Evolutionary conservation across 2,888 invertebrate genomes (phyloP), one percentile per base, ranked within the genome.

Genomic region (Heliconius ethilla): DNA sequence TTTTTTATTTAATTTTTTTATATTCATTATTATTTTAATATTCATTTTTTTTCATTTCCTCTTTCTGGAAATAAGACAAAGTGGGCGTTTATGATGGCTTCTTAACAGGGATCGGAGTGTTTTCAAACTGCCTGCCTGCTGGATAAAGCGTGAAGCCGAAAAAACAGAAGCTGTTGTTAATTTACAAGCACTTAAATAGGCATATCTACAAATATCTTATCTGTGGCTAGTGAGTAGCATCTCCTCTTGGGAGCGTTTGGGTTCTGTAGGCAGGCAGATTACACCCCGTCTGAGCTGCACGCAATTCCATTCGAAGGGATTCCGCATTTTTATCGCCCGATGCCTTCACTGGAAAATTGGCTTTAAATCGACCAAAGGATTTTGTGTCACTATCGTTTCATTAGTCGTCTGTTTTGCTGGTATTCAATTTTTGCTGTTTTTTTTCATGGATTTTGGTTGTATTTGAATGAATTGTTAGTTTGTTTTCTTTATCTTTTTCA

Each of bases 211-310:
- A 13, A 11, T n/a, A 7, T 18, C 7, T 87, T 87, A 70, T 91
- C 92, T 92, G 78, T 90, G 92, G 9, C 81, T 65, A 78, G 85
- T 84, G 86, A 90, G 88, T 89, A 89, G 90, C 89, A 86, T 85
- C 87, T 88, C 86, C 91, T 89, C 92, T 87, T 88, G 89, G 92
- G 92, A 91, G 87, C 91, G 90, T 90, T 91, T 89, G 92, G 92
- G 92, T 88, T 88, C 90, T 89, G 91, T 89, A 91, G 91, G 92
- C 89, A 89, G 89, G 89, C 92, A 92, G 92, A 93, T 93, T 93
- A 92, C 93, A 91, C 92, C 89, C 92, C 87, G 92, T 93, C 94
- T 93, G 92, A 93, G 93, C 92, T 88, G 90, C 91, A 88, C 93
- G 93, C 92, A 93, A 93, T 93, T 91, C 92, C 91, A 91, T 90